Percentiles rank a stretch among this genome's conserved stretches.
Evolutionary conservation across 2,113 vertebrate genomes (phyloP).

Genomic region (Ivindomyrus marchei): DNA sequence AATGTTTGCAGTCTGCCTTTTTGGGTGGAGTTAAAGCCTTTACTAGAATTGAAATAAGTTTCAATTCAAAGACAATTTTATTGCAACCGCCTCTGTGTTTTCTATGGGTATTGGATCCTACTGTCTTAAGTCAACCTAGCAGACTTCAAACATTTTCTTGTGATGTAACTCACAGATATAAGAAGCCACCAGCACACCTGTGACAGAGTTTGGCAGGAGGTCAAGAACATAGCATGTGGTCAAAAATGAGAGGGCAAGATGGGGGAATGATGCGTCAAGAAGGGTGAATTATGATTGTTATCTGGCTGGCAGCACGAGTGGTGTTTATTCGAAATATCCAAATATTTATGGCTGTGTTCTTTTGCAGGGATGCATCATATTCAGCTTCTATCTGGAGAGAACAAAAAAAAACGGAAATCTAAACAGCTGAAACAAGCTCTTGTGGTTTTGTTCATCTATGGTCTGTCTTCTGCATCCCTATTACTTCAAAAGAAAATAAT

Average conservation of each 20-base stretch:
- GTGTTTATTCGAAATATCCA: background rate
- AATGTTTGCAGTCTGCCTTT: background rate
- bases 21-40: background rate
- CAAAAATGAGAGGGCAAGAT: background rate
- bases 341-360: background rate
- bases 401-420: conserved; percentile 42
- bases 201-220: background rate
- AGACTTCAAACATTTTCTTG: background rate
- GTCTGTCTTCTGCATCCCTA: conserved; percentile 1
- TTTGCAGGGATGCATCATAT: background rate
- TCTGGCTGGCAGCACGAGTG: background rate
- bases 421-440: conserved; percentile 40
- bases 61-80: background rate
- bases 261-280: background rate
- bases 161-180: background rate
- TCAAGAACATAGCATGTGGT: background rate
- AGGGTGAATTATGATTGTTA: background rate
- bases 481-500: conserved; percentile 47
- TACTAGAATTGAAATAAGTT: background rate
- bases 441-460: background rate
- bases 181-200: background rate
- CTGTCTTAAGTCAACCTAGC: background rate
- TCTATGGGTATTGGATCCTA: background rate
- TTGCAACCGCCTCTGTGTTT: background rate
- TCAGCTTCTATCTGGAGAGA: background rate